These are phyloP conservation scores for Takifugu rubripes DNA, from an alignment of 2,797 vertebrate species.

Conservation along the genomic window DNA sequence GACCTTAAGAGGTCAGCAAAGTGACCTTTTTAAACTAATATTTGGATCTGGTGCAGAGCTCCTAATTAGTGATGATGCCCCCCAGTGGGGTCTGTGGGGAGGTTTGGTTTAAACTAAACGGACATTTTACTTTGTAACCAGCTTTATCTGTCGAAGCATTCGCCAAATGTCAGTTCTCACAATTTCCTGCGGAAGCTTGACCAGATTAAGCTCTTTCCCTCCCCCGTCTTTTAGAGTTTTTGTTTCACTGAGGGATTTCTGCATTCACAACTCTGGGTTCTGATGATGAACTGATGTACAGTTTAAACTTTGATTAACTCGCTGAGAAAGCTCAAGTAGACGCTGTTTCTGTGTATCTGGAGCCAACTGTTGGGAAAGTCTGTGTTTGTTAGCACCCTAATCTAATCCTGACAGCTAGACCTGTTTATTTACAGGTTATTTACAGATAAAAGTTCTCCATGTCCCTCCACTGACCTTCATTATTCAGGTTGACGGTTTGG, in stretches of 20 bases:
- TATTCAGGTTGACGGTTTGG: too few relatives aligned
- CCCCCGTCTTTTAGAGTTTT: slow-evolving; percentile 1
- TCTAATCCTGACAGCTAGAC: too few relatives aligned
- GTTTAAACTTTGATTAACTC: too few relatives aligned
- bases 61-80: slow-evolving; percentile 42
- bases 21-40: slow-evolving; percentile 60
- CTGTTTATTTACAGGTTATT: too few relatives aligned
- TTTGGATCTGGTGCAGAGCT: slow-evolving; percentile 55
- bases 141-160: slow-evolving; percentile 40
- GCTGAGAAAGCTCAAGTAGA: too few relatives aligned
- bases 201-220: slow-evolving; percentile 11
- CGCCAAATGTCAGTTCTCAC: slow-evolving; percentile 32
- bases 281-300: not conserved
- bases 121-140: slow-evolving; percentile 30
- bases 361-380: slow-evolving; percentile 35
- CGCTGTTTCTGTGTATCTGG: slow-evolving; percentile 13
- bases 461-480: slow-evolving; percentile 24
- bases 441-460: not conserved
- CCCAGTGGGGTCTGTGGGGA: too few relatives aligned
- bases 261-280: not conserved
- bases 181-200: slow-evolving; percentile 26
- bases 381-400: too few relatives aligned
- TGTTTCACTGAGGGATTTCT: slow-evolving; percentile 16
- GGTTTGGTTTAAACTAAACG: slow-evolving; percentile 5
- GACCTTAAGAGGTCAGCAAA: slow-evolving; percentile 47